phyloP scores from a whole-genome alignment of 2,888 invertebrate genomes.

The Apodemia mormo region DNA sequence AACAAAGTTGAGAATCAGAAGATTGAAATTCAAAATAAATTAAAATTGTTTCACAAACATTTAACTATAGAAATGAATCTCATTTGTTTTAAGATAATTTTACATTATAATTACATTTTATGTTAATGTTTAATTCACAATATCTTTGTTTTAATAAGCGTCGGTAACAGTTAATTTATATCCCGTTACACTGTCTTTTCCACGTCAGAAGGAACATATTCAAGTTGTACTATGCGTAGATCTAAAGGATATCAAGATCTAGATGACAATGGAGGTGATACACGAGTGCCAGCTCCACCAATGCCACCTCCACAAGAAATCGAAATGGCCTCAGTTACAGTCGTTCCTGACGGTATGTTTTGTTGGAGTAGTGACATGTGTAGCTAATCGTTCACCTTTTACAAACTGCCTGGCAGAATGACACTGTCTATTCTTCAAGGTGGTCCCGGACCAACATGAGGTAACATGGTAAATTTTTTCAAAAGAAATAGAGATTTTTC shows the following conservation, averaged over 20 bases:
- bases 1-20: neutral
- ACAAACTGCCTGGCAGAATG: no score
- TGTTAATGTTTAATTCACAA: neutral
- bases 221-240: slow-evolving; percentile 66
- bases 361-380: no score
- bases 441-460: no score
- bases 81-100: neutral
- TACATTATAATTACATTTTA: neutral
- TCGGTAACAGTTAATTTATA: slow-evolving; percentile 31
- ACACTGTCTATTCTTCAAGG: no score
- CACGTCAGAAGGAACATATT: slow-evolving; percentile 55
- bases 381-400: no score
- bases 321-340: slow-evolving; percentile 90
- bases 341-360: slow-evolving; percentile 88
- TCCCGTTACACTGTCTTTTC: slow-evolving; percentile 57
- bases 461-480: no score
- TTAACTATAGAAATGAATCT: neutral
- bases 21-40: slow-evolving; percentile 7
- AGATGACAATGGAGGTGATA: slow-evolving; percentile 70
- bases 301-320: slow-evolving; percentile 84
- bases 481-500: no score
- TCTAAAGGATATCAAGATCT: slow-evolving; percentile 84
- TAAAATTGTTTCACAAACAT: neutral
- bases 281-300: slow-evolving; percentile 57
- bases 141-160: neutral